phyloP scores from a whole-genome alignment of 2,888 invertebrate genomes.

The Acrocera orbiculus region DNA sequence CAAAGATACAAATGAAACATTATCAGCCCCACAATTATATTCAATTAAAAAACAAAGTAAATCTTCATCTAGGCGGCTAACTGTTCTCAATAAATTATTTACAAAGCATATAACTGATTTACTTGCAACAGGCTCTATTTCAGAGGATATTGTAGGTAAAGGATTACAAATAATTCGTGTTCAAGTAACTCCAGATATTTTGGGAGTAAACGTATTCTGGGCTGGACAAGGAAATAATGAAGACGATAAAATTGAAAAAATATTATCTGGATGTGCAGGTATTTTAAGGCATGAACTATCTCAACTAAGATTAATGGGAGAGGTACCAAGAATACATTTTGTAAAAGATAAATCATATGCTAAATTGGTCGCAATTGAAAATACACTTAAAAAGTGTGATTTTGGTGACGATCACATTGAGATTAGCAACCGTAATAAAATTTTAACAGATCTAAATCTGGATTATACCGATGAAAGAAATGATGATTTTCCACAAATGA shows the following conservation, averaged over 20 bases:
- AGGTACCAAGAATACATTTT: slow-evolving; percentile 56
- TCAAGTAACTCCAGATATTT: slow-evolving; percentile 46
- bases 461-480: neutral
- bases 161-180: slow-evolving; percentile 59
- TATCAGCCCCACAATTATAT: slow-evolving; percentile 18
- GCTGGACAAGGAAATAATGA: slow-evolving; percentile 38
- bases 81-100: slow-evolving; percentile 60
- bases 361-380: slow-evolving; percentile 40
- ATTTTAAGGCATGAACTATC: slow-evolving; percentile 53
- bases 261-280: slow-evolving; percentile 39
- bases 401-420: slow-evolving; percentile 36
- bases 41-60: slow-evolving; percentile 36
- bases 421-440: neutral
- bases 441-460: neutral
- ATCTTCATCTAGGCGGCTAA: slow-evolving; percentile 38
- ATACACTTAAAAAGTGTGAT: slow-evolving; percentile 41
- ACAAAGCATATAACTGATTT: slow-evolving; percentile 66
- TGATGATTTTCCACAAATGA: slow-evolving; percentile 44
- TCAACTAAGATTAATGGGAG: slow-evolving; percentile 53
- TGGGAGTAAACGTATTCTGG: slow-evolving; percentile 56
- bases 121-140: slow-evolving; percentile 51
- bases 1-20: neutral
- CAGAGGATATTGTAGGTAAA: slow-evolving; percentile 41
- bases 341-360: slow-evolving; percentile 47
- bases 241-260: slow-evolving; percentile 36